phyloP scores from a whole-genome alignment of 92 coral and sea anemone species.

The Micromussa lordhowensis region DNA sequence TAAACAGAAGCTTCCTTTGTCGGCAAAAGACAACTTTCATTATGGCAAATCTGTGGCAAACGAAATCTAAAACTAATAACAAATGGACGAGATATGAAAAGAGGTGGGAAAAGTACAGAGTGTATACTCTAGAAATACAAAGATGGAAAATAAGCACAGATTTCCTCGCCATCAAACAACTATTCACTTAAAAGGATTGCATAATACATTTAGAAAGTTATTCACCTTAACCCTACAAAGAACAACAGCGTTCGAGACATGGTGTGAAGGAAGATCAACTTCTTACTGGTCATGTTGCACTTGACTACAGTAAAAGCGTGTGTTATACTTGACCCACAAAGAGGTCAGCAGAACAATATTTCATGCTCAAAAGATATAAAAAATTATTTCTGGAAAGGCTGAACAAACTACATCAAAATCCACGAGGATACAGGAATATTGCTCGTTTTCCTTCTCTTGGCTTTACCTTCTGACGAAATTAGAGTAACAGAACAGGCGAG shows the following conservation, averaged over 20 bases:
- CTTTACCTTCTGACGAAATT: not conserved
- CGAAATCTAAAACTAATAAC: constrained; percentile 26
- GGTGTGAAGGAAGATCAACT: not conserved
- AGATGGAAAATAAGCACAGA: not conserved
- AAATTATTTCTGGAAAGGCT: not conserved
- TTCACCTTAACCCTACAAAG: not conserved
- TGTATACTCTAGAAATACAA: not conserved
- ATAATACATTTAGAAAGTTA: not conserved
- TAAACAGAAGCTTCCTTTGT: constrained; percentile 35
- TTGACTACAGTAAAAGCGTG: not conserved
- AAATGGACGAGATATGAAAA: constrained; percentile 3
- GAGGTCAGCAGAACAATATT: not conserved
- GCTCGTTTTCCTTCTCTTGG: not conserved
- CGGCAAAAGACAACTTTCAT: constrained; percentile 45
- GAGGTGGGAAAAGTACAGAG: constrained; percentile 27
- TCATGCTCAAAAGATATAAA: not conserved
- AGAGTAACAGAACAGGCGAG: not conserved
- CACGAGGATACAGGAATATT: not conserved
- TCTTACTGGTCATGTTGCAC: not conserved
- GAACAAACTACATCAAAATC: not conserved
- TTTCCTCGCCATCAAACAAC: not conserved
- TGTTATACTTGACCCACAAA: not conserved
- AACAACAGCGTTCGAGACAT: not conserved
- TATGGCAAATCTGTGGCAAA: constrained; percentile 39
- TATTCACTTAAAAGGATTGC: not conserved